Evolutionary conservation across 1,140 invertebrate species (phyloP).

Genomic region (Drosophila seguyi): DNA sequence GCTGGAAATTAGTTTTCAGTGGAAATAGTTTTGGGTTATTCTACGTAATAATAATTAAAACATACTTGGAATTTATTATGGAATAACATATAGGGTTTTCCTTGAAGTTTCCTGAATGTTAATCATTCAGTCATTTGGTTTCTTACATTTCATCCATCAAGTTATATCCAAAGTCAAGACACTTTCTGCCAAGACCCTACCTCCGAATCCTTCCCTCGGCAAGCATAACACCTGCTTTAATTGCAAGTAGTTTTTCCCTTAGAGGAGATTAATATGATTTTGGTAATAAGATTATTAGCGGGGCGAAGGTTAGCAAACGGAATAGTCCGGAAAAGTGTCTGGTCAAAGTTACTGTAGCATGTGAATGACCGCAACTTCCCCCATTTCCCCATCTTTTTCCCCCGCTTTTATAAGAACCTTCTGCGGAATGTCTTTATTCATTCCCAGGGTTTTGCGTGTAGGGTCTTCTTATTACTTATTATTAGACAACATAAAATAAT

Average conservation of each 20-base stretch:
- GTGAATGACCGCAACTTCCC: slow-evolving; percentile 59
- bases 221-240: no score
- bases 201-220: no score
- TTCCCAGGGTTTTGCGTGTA: slow-evolving; percentile 21
- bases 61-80: background rate
- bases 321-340: slow-evolving; percentile 16
- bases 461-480: background rate
- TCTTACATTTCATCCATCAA: no score
- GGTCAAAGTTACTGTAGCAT: slow-evolving; percentile 66
- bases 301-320: no score
- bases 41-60: background rate
- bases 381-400: slow-evolving; percentile 10
- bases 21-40: background rate
- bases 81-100: background rate
- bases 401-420: background rate
- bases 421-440: slow-evolving; percentile 15
- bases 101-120: background rate
- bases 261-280: no score
- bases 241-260: no score
- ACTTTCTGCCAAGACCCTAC: no score
- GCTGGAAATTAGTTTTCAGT: background rate
- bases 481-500: no score
- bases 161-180: no score
- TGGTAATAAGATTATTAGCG: no score
- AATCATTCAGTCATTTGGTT: no score